Percentiles rank a stretch among this genome's conserved stretches.
Evolutionary conservation across 2,113 vertebrate species (phyloP).

Genomic region (Physeter macrocephalus): DNA sequence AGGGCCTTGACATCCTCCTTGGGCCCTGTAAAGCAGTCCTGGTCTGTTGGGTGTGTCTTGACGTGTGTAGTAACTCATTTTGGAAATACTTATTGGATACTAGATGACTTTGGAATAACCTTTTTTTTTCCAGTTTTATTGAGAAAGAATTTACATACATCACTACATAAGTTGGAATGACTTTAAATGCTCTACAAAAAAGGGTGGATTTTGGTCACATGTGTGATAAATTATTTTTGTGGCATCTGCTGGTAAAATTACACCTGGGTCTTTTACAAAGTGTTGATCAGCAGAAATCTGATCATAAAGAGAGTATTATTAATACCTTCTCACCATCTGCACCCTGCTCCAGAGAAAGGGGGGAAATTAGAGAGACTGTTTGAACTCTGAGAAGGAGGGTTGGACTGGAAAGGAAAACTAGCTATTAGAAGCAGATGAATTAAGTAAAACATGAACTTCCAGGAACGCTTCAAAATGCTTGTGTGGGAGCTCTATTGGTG

Average conservation of each 20-base stretch:
- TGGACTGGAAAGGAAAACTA: conserved; percentile 16
- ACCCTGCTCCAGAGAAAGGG: background rate
- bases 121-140: background rate
- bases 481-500: conserved; percentile 10
- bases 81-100: background rate
- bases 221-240: conserved; percentile 39
- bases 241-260: conserved; percentile 33
- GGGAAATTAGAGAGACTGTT: background rate
- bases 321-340: background rate
- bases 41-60: background rate
- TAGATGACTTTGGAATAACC: conserved; percentile 28
- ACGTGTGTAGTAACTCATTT: background rate
- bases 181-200: background rate
- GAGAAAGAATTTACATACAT: background rate
- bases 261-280: conserved; percentile 4
- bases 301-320: background rate
- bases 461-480: conserved; percentile 33
- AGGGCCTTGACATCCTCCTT: background rate
- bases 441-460: conserved; percentile 46
- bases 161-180: background rate
- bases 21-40: background rate
- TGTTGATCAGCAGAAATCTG: conserved; percentile 47
- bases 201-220: background rate
- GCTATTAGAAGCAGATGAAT: conserved; percentile 46
- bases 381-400: background rate